Evolutionary conservation across 1,140 invertebrate species (phyloP).

Genomic region (Littorina saxatilis): DNA sequence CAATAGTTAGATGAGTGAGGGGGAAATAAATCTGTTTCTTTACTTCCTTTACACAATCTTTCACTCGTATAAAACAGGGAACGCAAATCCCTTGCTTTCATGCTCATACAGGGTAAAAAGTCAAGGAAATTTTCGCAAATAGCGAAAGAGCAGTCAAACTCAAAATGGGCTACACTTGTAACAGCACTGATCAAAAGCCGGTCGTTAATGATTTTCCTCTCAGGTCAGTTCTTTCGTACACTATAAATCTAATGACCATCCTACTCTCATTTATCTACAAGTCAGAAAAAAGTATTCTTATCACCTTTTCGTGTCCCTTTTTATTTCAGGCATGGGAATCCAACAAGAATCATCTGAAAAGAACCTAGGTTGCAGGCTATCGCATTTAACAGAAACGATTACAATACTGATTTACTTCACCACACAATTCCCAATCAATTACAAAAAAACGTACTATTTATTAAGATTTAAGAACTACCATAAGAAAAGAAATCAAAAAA

Average conservation of each 20-base stretch:
- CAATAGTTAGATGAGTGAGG: background rate
- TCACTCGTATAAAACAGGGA: background rate
- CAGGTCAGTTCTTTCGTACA: background rate
- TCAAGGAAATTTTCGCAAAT: conserved; percentile 5
- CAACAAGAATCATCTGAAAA: too few relatives aligned
- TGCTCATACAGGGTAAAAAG: background rate
- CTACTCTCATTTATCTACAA: background rate
- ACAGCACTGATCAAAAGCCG: background rate
- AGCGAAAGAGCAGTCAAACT: conserved; percentile 16
- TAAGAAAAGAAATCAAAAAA: too few relatives aligned
- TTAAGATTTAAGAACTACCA: too few relatives aligned
- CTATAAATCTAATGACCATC: background rate
- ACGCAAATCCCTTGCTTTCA: background rate
- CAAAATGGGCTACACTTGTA: background rate
- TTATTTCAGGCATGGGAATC: too few relatives aligned
- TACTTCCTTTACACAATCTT: background rate
- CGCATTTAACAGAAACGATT: too few relatives aligned
- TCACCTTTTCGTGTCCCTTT: too few relatives aligned
- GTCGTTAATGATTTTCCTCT: background rate
- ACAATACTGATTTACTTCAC: too few relatives aligned
- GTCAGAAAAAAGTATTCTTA: background rate
- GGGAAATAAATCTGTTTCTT: background rate
- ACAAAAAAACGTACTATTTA: too few relatives aligned
- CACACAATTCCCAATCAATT: too few relatives aligned
- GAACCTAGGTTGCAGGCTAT: too few relatives aligned